Evolutionary conservation across 1,140 invertebrate genomes (phyloP).

Genomic region (Drosophila nebulosa): DNA sequence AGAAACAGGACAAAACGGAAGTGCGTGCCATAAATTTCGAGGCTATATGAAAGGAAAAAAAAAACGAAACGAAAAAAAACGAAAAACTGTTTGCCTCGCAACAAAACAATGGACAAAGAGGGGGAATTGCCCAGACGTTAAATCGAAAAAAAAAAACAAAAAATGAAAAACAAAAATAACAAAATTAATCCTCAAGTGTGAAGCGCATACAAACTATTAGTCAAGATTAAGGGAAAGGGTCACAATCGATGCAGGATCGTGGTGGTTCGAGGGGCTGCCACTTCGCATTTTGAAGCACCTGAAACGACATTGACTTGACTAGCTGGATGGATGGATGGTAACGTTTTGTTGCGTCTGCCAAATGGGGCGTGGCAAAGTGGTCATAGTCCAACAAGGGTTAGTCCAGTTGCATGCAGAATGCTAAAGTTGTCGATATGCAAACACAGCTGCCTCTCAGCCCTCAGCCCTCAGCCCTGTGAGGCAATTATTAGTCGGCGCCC

Average conservation of each 20-base stretch:
- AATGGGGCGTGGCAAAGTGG: conserved; percentile 29
- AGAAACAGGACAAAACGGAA: conserved; percentile 63
- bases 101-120: conserved; percentile 42
- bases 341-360: neutral
- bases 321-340: neutral
- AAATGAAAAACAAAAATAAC: conserved; percentile 37
- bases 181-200: conserved; percentile 76
- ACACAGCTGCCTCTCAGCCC: conserved; percentile 72
- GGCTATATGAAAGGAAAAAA: conserved; percentile 53
- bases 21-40: conserved; percentile 78
- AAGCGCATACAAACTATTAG: conserved; percentile 78
- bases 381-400: conserved; percentile 24
- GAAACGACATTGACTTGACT: conserved; percentile 30
- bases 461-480: neutral
- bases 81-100: conserved; percentile 54
- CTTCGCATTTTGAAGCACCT: conserved; percentile 46
- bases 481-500: conserved; percentile 37
- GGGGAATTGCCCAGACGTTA: conserved; percentile 19
- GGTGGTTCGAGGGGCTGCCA: conserved; percentile 18
- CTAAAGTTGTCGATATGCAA: conserved; percentile 45
- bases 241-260: conserved; percentile 1
- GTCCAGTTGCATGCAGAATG: neutral
- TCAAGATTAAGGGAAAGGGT: conserved; percentile 58
- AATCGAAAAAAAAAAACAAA: conserved; percentile 15
- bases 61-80: too few relatives aligned